Evolutionary conservation across 2,797 vertebrate genomes (phyloP), one percentile per base, ranked within the genome.

Genomic region (Vespertilio murinus): DNA sequence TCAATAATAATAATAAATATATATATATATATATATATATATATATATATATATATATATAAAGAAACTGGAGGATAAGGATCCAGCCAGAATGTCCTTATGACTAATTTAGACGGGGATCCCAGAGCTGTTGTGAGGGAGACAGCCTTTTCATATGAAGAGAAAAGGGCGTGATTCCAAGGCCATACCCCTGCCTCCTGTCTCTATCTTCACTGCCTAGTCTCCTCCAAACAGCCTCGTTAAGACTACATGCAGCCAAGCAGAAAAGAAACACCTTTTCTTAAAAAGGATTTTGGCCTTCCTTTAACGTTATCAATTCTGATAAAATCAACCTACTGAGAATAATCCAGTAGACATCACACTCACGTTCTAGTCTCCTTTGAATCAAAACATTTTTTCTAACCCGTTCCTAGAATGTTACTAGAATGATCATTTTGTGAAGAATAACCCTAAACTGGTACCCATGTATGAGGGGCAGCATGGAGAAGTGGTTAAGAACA

Each of bases 351-450:
- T 30, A 30, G 59, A 5, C 16, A 75, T 35, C 22, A 94, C 2
- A 28, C 2, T n/a, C 35, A 47, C 16, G 16, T 61, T 54, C 67
- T 54, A 67, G 49, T 38, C 13, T 93, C 77, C 71, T 83, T 30
- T 74, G 64, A 88, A 69, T n/a, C 25, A 28, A 83, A 59, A 89
- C 28, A 45, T 25, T 83, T 61, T n/a, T 30, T 73, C 30, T 85
- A 75, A 40, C 30, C 64, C 67, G 9, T 1, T n/a, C 74, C n/a
- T n/a, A n/a, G n/a, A 33, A 45, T 61, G 38, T 59, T 47, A 56
- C 9, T 56, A 69, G 75, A 89, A 35, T 11, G 18, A 52, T 47
- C 25, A 40, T 80, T 90, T 13, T 45, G 45, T 35, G 65, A 88
- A 61, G 40, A 78, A 64, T 42, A 56, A 64, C 12, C 20, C 65